These are phyloP conservation scores for Andrena praecox DNA, from an alignment of 2,888 invertebrate species.

Conservation along the genomic window DNA sequence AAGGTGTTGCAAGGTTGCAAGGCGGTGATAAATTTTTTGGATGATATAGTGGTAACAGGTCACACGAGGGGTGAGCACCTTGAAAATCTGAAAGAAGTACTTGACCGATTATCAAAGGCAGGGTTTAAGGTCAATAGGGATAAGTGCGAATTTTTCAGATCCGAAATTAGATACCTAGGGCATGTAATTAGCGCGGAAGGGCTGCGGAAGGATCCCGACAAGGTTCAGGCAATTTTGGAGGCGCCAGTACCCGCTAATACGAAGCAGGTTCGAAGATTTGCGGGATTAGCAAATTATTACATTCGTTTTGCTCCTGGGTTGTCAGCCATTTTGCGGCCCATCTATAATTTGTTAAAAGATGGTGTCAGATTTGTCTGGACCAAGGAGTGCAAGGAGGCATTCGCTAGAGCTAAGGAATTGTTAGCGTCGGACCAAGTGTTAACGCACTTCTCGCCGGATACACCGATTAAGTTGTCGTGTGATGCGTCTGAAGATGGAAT, in stretches of 20 bases:
- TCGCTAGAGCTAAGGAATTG: constrained; percentile 23
- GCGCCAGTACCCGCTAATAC: constrained; percentile 5
- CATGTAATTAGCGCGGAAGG: constrained; percentile 1
- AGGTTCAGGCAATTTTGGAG: constrained; percentile 21
- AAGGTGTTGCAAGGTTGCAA: not conserved
- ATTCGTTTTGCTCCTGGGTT: constrained; percentile 28
- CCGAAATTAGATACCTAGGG: not conserved
- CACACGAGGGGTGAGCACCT: not conserved
- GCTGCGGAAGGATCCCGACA: not conserved
- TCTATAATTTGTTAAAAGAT: constrained; percentile 34
- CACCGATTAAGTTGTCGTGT: constrained; percentile 36
- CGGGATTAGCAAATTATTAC: constrained; percentile 29
- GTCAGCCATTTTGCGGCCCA: constrained; percentile 17
- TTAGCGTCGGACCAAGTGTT: constrained; percentile 37
- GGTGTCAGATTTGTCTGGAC: constrained; percentile 29
- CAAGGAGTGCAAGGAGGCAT: constrained; percentile 25
- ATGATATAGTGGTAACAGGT: not conserved
- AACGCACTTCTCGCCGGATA: constrained; percentile 34
- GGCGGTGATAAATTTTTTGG: not conserved
- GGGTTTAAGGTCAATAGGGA: constrained; percentile 4
- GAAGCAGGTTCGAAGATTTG: constrained; percentile 11
- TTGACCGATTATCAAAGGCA: not conserved
- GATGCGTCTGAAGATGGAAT: constrained; percentile 50
- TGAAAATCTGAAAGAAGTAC: not conserved
- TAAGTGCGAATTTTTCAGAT: not conserved